phyloP scores from a whole-genome alignment of 2,888 invertebrate species.

The Yponomeuta malinellus region DNA sequence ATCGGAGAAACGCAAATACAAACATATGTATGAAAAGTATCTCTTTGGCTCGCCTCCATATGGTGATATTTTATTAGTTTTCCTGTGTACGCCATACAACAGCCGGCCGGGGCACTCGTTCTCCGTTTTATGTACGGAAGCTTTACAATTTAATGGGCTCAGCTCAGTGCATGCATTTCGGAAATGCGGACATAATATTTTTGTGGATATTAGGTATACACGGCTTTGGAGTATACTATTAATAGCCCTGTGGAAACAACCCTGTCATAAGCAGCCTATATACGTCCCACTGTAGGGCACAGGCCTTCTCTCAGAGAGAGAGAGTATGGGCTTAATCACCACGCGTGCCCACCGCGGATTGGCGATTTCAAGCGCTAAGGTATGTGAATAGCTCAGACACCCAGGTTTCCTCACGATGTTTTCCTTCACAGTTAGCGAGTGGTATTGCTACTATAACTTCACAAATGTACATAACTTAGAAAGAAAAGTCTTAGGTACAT shows the following conservation, averaged over 20 bases:
- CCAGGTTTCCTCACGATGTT: too few species aligned
- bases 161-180: conserved; percentile 17
- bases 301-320: too few species aligned
- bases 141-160: conserved; percentile 31
- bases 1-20: neutral
- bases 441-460: too few species aligned
- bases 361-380: too few species aligned
- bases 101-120: neutral
- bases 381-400: too few species aligned
- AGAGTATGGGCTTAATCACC: too few species aligned
- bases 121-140: conserved; percentile 14
- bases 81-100: conserved; percentile 18
- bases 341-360: too few species aligned
- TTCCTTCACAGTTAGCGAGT: too few species aligned
- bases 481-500: too few species aligned
- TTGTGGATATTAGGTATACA: neutral
- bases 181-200: neutral
- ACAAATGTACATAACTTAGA: too few species aligned
- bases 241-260: neutral
- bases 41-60: conserved; percentile 32
- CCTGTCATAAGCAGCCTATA: too few species aligned
- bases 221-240: neutral
- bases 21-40: conserved; percentile 18
- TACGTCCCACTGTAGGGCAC: too few species aligned
- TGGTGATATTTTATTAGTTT: conserved; percentile 42